Percentiles rank a stretch among this genome's conserved stretches.
These are phyloP conservation scores for Reticulitermes speratus DNA, from an alignment of 1,140 invertebrate species.

Conservation along the genomic window DNA sequence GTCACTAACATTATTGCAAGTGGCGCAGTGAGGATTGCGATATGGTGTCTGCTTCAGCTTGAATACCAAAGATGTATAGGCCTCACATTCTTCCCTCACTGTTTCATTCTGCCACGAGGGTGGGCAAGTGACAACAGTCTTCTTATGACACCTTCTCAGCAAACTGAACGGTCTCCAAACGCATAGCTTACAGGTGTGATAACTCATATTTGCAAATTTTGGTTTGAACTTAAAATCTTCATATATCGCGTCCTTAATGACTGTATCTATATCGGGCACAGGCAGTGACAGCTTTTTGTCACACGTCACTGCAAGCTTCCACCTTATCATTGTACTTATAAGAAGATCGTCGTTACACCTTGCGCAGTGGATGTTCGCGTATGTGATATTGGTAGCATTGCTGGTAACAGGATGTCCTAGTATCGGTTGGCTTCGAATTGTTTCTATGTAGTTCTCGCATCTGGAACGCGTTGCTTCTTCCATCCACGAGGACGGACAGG, in stretches of 20 bases:
- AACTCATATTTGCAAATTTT: background rate
- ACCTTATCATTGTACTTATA: background rate
- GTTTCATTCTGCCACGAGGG: background rate
- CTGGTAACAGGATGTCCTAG: background rate
- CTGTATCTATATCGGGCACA: background rate
- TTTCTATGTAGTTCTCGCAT: constrained; percentile 1
- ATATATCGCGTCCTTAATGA: background rate
- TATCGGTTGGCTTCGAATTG: background rate
- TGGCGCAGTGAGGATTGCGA: background rate
- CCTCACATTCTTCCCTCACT: background rate
- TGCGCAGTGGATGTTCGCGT: background rate
- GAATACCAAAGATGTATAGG: background rate
- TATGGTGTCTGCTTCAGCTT: background rate
- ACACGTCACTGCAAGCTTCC: background rate
- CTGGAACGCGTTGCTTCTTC: background rate
- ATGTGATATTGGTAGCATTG: background rate
- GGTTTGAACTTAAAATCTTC: background rate
- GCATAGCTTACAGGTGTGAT: background rate
- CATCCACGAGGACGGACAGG: background rate
- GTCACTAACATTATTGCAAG: background rate
- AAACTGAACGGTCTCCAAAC: background rate
- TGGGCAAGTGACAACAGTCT: background rate
- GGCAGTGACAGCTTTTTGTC: background rate
- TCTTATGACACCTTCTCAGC: background rate
- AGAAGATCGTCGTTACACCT: background rate